These are phyloP conservation scores for Philaethria dido DNA, from an alignment of 2,888 invertebrate genomes.

Conservation along the genomic window DNA sequence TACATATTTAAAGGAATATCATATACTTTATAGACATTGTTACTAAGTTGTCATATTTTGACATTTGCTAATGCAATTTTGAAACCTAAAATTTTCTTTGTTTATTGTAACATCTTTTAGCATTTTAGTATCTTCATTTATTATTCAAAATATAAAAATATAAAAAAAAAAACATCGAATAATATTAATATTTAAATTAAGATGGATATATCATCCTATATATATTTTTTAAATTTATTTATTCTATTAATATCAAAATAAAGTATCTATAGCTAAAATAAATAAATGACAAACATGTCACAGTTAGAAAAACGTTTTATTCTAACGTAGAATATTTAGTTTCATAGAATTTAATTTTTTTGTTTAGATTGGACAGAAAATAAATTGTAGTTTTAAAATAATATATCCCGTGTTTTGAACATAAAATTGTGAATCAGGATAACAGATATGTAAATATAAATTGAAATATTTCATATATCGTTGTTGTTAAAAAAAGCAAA, in stretches of 20 bases:
- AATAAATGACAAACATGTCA: constrained; percentile 5
- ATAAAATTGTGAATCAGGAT: not conserved
- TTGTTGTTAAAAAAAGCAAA: not conserved
- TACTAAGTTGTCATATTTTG: constrained; percentile 6
- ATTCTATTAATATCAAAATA: not conserved
- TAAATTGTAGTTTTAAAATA: not conserved
- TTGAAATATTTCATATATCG: not conserved
- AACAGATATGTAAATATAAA: constrained; percentile 1
- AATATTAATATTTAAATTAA: not conserved
- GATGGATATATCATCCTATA: too few relatives aligned
- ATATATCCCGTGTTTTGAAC: not conserved
- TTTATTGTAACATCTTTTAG: not conserved
- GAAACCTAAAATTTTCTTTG: too few relatives aligned
- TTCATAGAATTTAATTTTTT: not conserved
- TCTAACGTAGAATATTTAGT: not conserved
- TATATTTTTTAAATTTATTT: not conserved
- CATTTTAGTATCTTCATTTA: not conserved
- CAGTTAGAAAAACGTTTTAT: not conserved
- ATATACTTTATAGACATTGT: not conserved
- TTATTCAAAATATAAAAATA: not conserved
- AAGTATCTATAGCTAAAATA: not conserved
- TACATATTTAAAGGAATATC: not conserved
- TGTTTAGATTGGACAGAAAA: not conserved
- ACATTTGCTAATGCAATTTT: not conserved
- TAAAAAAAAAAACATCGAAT: not conserved